phyloP scores from a whole-genome alignment of 2,888 invertebrate species.

The Cryptocheilus praepositus region DNA sequence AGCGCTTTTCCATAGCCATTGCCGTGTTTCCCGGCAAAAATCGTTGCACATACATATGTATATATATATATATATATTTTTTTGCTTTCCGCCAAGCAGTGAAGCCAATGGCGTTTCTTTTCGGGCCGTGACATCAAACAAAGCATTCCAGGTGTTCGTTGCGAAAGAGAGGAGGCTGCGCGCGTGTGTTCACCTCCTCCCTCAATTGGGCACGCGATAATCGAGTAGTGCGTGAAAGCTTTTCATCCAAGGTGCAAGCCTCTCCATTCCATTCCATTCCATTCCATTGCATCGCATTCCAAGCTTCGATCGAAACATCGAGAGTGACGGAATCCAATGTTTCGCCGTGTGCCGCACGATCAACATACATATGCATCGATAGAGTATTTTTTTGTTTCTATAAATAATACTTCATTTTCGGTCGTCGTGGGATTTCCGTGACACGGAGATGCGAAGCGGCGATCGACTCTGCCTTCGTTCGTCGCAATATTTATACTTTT shows the following conservation, averaged over 20 bases:
- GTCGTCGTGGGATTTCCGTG: constrained; percentile 5
- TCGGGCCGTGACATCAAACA: constrained; percentile 42
- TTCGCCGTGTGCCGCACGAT: neutral
- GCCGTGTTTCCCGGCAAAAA: too few species aligned
- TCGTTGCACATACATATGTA: neutral
- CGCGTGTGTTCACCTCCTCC: constrained; percentile 17
- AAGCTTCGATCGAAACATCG: constrained; percentile 51
- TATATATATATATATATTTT: neutral
- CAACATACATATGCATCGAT: neutral
- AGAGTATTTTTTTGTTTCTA: neutral
- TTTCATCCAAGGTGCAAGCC: constrained; percentile 50
- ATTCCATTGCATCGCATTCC: constrained; percentile 53
- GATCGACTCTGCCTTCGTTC: neutral
- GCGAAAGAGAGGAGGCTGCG: constrained; percentile 16
- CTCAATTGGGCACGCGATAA: constrained; percentile 25
- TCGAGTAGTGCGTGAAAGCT: constrained; percentile 50
- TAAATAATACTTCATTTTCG: constrained; percentile 11
- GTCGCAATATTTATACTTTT: neutral
- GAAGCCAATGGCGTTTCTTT: constrained; percentile 31
- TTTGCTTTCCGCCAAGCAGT: constrained; percentile 18
- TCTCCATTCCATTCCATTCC: constrained; percentile 52
- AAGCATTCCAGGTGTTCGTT: constrained; percentile 36
- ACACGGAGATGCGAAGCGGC: neutral
- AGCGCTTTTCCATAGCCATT: too few species aligned
- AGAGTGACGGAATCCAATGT: constrained; percentile 27